Percentiles rank a stretch among this genome's conserved stretches.
These are phyloP conservation scores for Pseudoips prasinana DNA, from an alignment of 2,888 invertebrate species.

Conservation along the genomic window DNA sequence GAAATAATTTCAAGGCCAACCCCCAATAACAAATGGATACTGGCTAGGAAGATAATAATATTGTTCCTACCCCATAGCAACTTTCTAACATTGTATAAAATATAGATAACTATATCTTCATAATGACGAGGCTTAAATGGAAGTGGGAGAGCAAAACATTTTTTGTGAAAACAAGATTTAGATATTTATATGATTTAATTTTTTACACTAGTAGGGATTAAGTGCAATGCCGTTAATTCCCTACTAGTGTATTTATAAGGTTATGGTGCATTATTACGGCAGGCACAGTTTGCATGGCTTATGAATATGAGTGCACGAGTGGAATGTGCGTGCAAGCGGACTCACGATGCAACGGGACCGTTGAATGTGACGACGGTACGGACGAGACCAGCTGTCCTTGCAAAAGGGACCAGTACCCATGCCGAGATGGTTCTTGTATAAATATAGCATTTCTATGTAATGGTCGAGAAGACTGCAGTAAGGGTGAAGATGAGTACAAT, in stretches of 20 bases:
- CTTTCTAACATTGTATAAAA: too few relatives aligned
- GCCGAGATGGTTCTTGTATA: slow-evolving; percentile 86
- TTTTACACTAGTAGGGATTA: slow-evolving; percentile 25
- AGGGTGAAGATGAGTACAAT: slow-evolving; percentile 83
- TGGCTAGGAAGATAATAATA: too few relatives aligned
- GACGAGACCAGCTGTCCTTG: slow-evolving; percentile 68
- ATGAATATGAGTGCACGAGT: slow-evolving; percentile 84
- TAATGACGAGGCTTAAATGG: too few relatives aligned
- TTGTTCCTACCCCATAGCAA: too few relatives aligned
- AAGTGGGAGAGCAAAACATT: too few relatives aligned
- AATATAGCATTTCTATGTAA: slow-evolving; percentile 84
- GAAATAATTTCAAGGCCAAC: too few relatives aligned
- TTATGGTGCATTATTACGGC: slow-evolving; percentile 68
- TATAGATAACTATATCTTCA: too few relatives aligned
- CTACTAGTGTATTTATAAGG: slow-evolving; percentile 46
- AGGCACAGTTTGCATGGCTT: slow-evolving; percentile 78
- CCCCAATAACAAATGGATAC: too few relatives aligned
- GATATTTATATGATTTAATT: slow-evolving; percentile 10
- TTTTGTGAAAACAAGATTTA: slow-evolving; percentile 2
- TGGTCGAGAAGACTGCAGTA: slow-evolving; percentile 79
- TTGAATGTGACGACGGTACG: slow-evolving; percentile 77
- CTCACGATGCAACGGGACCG: slow-evolving; percentile 75
- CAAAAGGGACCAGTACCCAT: slow-evolving; percentile 77
- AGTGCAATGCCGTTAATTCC: slow-evolving; percentile 14
- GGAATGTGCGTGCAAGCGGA: slow-evolving; percentile 83